Evolutionary conservation across 2,888 invertebrate genomes (phyloP), one percentile per base, ranked within the genome.

Genomic region (Patella caerulea): DNA sequence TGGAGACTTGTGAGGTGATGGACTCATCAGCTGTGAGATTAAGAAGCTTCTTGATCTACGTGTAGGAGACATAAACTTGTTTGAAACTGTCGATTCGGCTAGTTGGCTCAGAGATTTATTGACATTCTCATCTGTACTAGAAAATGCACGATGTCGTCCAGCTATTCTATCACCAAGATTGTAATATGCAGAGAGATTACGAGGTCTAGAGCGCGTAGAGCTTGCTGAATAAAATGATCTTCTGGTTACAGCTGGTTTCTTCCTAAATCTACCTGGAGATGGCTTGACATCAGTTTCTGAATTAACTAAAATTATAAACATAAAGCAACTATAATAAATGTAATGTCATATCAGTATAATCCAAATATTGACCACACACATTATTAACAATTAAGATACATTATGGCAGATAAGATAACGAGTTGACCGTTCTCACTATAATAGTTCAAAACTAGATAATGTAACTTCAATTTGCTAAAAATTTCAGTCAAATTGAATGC

Each of bases 161-260:
- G 85, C 85, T 56, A 86, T 85, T 74, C 84, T 85, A 77, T 87
- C 86, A 17, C 86, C 85, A 24, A 87, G 78, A 74, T 88, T 83
- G 65, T 86, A 78, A 72, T 87, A 86, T 65, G 85, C 85, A 15
- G 83, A 81, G 52, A 88, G 75, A 78, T 86, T 88, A 19, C 87
- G 81, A 11, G 87, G 86, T 54, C 85, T 78, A 59, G 83, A 85
- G 11, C 83, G 75, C 2, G 83, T 85, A 24, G 65, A 65, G 17
- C 85, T 84, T 56, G 86, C 86, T 24, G 87, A 88, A 80, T 88
- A 89, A 78, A 88, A 89, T 7, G 86, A 83, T 69, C 86, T 79
- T 53, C 88, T 81, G 52, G 86, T 79, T 11, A 86, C 78, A 29
- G 85, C 83, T 55, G 84, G 78, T 3, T 86, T 86, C 76, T 85